Evolutionary conservation across 2,113 vertebrate genomes (phyloP).

Genomic region (Genyomyrus donnyi): DNA sequence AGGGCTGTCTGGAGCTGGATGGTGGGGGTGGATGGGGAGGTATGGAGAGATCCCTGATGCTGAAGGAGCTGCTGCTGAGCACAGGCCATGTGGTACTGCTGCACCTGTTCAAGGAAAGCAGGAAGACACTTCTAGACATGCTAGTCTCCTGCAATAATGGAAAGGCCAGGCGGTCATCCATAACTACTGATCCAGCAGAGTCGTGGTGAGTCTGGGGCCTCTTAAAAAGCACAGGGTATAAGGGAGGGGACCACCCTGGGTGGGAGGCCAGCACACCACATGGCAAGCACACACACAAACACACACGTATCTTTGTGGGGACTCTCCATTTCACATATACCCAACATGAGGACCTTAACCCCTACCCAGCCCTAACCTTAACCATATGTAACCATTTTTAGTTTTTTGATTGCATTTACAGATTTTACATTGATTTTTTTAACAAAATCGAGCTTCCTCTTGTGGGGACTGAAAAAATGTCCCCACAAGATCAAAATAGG

Average conservation of each 20-base stretch:
- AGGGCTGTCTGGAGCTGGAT: constrained; percentile 72
- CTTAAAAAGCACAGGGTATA: background rate
- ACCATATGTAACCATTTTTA: too few species aligned
- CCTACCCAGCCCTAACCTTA: too few species aligned
- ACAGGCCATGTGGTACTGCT: constrained; percentile 86
- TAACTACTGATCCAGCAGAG: background rate
- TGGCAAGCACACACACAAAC: background rate
- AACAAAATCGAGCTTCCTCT: too few species aligned
- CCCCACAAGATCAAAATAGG: too few species aligned
- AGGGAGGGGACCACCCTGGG: background rate
- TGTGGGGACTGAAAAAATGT: too few species aligned
- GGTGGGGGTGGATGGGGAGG: constrained; percentile 61
- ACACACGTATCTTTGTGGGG: background rate
- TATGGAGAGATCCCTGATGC: constrained; percentile 57
- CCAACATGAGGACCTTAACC: too few species aligned
- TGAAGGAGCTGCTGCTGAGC: constrained; percentile 60
- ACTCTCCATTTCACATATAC: too few species aligned
- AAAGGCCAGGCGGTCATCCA: background rate
- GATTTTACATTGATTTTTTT: too few species aligned
- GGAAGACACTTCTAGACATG: background rate
- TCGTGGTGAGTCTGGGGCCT: background rate
- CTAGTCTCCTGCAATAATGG: background rate
- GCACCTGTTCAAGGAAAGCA: constrained; percentile 61
- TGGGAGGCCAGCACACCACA: background rate
- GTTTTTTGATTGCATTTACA: too few species aligned